Percentiles rank a stretch among this genome's conserved stretches.
These are phyloP conservation scores for Pelobates cultripes DNA, from an alignment of 2,797 vertebrate species.

Conservation along the genomic window DNA sequence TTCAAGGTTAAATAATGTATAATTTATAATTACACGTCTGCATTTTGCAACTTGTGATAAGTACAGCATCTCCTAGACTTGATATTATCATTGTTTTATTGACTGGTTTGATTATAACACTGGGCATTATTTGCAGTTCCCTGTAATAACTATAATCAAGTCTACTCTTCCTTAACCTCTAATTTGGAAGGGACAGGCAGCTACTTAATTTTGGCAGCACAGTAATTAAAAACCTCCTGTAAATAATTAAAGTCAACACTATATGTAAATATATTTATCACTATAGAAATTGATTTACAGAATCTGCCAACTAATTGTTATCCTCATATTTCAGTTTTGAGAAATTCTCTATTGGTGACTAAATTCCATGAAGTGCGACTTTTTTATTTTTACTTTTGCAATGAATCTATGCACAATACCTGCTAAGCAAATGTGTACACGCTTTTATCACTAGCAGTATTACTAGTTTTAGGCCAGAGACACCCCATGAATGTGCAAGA, in stretches of 20 bases:
- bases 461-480: too few species aligned
- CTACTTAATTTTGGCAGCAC: neutral
- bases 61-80: neutral
- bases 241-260: conserved; percentile 1
- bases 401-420: too few species aligned
- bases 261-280: neutral
- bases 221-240: conserved; percentile 7
- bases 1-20: neutral
- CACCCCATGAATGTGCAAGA: too few species aligned
- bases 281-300: too few species aligned
- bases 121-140: neutral
- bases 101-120: conserved; percentile 3
- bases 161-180: neutral
- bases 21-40: conserved; percentile 25
- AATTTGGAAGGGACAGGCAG: conserved; percentile 4
- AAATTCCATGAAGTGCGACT: too few species aligned
- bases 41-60: conserved; percentile 3
- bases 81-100: conserved; percentile 18
- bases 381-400: too few species aligned
- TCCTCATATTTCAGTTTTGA: too few species aligned
- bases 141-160: conserved; percentile 35
- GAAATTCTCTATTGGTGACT: too few species aligned
- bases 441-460: too few species aligned
- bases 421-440: too few species aligned
- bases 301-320: too few species aligned